phyloP scores from a whole-genome alignment of 2,797 vertebrate genomes.

The Oreortyx pictus region DNA sequence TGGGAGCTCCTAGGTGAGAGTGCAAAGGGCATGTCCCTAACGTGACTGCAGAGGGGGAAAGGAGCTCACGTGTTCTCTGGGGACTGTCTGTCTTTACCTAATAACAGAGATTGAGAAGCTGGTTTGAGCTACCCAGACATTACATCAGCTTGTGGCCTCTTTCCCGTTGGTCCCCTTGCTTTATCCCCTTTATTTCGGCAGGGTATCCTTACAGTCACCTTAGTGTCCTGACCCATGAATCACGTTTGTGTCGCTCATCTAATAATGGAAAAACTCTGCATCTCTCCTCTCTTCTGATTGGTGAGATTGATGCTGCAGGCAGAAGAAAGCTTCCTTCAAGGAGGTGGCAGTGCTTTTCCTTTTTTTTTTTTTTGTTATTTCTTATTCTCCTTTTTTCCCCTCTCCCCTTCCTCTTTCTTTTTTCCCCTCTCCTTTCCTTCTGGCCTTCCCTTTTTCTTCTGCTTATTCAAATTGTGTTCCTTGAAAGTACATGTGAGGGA shows the following conservation, averaged over 20 bases:
- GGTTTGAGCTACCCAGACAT: constrained; percentile 53
- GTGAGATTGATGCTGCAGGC: not conserved
- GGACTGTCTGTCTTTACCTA: constrained; percentile 4
- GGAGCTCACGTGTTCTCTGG: not conserved
- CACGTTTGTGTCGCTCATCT: not conserved
- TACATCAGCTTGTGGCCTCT: constrained; percentile 31
- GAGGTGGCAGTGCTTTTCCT: fast-evolving
- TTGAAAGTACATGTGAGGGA: not conserved
- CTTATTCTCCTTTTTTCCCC: not conserved
- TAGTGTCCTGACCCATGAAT: not conserved
- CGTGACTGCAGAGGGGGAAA: not conserved
- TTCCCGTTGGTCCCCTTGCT: not conserved
- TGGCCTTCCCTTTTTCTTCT: not conserved
- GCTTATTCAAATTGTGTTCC: not conserved
- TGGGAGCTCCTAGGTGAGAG: not conserved
- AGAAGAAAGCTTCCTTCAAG: not conserved
- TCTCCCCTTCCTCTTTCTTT: not conserved
- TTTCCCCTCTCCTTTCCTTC: not conserved
- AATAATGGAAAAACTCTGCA: not conserved
- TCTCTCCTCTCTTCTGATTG: not conserved
- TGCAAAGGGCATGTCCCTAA: constrained; percentile 13
- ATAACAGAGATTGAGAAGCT: constrained; percentile 38
- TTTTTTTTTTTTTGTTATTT: no score
- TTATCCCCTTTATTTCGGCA: not conserved
- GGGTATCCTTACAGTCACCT: not conserved